phyloP scores from a whole-genome alignment of 2,888 invertebrate genomes.

The Gasteruption jaculator region DNA sequence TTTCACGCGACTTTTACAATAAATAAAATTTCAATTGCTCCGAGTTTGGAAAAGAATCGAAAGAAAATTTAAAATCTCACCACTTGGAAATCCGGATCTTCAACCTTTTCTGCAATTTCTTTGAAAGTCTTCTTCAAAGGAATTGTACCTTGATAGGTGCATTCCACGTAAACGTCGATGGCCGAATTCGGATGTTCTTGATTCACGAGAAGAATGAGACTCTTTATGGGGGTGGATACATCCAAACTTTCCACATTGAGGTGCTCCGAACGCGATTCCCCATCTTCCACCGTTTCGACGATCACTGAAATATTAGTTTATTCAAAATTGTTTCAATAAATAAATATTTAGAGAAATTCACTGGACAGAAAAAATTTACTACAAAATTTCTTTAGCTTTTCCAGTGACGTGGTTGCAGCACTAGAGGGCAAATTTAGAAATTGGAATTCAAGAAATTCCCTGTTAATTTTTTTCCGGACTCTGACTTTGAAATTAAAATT shows the following conservation, averaged over 20 bases:
- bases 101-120: slow-evolving; percentile 40
- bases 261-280: slow-evolving; percentile 58
- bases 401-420: no score
- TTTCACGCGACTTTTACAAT: slow-evolving; percentile 3
- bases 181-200: slow-evolving; percentile 58
- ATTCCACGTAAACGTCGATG: slow-evolving; percentile 64
- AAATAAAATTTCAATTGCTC: slow-evolving; percentile 19
- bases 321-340: background rate
- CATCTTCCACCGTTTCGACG: slow-evolving; percentile 59
- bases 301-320: slow-evolving; percentile 54
- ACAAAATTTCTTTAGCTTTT: no score
- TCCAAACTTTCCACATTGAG: slow-evolving; percentile 60
- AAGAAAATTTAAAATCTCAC: slow-evolving; percentile 39
- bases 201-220: slow-evolving; percentile 56
- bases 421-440: no score
- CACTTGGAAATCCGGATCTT: slow-evolving; percentile 40
- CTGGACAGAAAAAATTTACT: no score
- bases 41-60: no score
- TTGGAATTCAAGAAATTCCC: no score
- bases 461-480: background rate
- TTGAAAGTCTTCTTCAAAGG: slow-evolving; percentile 46
- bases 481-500: no score
- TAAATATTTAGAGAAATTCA: no score
- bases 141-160: slow-evolving; percentile 62
- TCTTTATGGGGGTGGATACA: slow-evolving; percentile 56